Evolutionary conservation across 2,797 vertebrate genomes (phyloP).

Genomic region (Tenualosa thibaudeaui): DNA sequence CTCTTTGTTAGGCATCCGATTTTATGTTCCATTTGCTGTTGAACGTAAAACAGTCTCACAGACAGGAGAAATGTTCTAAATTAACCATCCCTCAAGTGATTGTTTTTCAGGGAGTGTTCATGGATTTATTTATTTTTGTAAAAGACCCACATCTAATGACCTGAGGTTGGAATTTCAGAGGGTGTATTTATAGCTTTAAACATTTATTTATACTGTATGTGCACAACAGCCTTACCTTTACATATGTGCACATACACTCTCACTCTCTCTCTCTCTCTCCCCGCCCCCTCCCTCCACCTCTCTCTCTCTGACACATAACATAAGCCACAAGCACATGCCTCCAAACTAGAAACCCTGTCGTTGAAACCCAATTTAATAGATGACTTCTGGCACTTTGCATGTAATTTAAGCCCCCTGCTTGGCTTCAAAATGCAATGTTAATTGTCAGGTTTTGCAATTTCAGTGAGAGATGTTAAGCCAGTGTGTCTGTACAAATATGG

Average conservation of each 20-base stretch:
- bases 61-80: not conserved
- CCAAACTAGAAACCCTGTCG: conserved; percentile 47
- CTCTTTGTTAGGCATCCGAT: not conserved
- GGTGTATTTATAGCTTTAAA: not conserved
- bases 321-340: not conserved
- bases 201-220: not conserved
- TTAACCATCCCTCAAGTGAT: not conserved
- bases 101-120: not conserved
- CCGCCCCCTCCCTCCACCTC: no score
- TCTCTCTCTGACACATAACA: not conserved
- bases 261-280: conserved; percentile 1
- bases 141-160: not conserved
- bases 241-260: conserved; percentile 31
- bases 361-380: conserved; percentile 62
- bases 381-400: conserved; percentile 60
- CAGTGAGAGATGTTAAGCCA: conserved; percentile 60
- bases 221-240: conserved; percentile 34
- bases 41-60: not conserved
- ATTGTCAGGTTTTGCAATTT: conserved; percentile 11
- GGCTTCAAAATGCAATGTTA: conserved; percentile 35
- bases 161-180: not conserved
- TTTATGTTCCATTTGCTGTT: conserved; percentile 7
- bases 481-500: conserved; percentile 56
- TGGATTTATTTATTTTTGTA: not conserved
- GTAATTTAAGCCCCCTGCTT: conserved; percentile 62